These are phyloP conservation scores for Sebastes fasciatus DNA, from an alignment of 2,113 vertebrate genomes.

Conservation along the genomic window DNA sequence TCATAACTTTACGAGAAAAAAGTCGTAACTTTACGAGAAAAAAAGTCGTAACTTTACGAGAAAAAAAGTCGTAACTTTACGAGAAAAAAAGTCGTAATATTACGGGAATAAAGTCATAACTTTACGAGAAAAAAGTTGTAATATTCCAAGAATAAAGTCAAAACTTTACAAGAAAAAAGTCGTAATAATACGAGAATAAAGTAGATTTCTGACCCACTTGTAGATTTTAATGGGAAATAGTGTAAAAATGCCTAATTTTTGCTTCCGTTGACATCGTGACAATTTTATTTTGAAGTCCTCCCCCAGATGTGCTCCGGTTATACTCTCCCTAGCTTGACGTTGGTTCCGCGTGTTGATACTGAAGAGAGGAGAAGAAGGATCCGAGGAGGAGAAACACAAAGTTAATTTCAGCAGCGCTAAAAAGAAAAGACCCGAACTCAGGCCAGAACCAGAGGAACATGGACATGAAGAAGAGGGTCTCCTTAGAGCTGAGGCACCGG, in stretches of 20 bases:
- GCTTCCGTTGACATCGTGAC: fast-evolving
- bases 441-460: conserved; percentile 63
- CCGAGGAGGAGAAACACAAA: conserved; percentile 43
- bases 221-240: too few relatives aligned
- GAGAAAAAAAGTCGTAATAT: too few relatives aligned
- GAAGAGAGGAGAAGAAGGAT: conserved; percentile 42
- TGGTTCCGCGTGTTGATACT: conserved; percentile 70
- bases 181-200: too few relatives aligned
- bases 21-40: too few relatives aligned
- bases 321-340: conserved; percentile 23
- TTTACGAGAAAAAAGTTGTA: too few relatives aligned
- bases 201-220: too few relatives aligned
- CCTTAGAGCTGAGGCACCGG: conserved; percentile 79
- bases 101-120: too few relatives aligned
- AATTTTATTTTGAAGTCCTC: conserved; percentile 24
- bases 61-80: too few relatives aligned
- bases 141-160: too few relatives aligned
- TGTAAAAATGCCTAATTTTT: background rate
- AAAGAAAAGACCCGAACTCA: conserved; percentile 13
- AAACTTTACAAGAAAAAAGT: too few relatives aligned
- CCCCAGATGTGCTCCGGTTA: background rate
- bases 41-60: too few relatives aligned
- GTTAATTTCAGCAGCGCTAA: conserved; percentile 18
- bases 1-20: too few relatives aligned
- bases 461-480: conserved; percentile 82